Evolutionary conservation across 2,797 vertebrate species (phyloP).

Genomic region (Capromys pilorides): DNA sequence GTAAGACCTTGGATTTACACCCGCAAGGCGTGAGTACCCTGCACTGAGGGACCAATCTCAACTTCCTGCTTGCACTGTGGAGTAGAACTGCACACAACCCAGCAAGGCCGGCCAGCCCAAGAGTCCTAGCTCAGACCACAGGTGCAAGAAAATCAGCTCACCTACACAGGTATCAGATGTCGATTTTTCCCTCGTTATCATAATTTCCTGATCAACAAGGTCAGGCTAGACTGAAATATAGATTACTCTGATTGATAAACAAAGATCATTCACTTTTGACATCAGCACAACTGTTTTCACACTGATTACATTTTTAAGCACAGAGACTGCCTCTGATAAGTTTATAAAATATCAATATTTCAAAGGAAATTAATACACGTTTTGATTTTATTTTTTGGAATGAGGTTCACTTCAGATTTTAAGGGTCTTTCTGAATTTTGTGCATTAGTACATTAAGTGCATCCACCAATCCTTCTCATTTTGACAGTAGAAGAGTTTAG

Average conservation of each 20-base stretch:
- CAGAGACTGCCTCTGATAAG: not conserved
- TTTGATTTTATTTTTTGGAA: constrained; percentile 37
- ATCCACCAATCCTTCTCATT: not conserved
- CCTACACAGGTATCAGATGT: not conserved
- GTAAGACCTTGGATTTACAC: not conserved
- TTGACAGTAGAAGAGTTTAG: not conserved
- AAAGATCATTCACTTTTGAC: constrained; percentile 21
- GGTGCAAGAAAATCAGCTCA: not conserved
- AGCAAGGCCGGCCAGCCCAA: not conserved
- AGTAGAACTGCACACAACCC: not conserved
- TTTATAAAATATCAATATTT: constrained; percentile 67
- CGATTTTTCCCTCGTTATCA: constrained; percentile 31
- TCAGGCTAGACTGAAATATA: constrained; percentile 31
- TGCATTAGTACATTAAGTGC: not conserved
- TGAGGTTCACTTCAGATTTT: constrained; percentile 16
- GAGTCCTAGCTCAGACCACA: not conserved
- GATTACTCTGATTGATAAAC: constrained; percentile 44
- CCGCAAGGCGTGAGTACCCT: not conserved
- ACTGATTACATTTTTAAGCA: constrained; percentile 43
- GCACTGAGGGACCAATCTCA: not conserved
- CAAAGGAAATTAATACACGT: constrained; percentile 49
- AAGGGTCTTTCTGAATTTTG: constrained; percentile 16
- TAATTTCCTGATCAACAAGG: constrained; percentile 26
- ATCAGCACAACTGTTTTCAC: constrained; percentile 56
- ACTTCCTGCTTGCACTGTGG: not conserved